A percentile compares a stretch with the other conserved stretches of the same genome.
These are phyloP conservation scores for Plecturocebus donacophilus DNA, from an alignment of 2,113 vertebrate species.

Conservation along the genomic window DNA sequence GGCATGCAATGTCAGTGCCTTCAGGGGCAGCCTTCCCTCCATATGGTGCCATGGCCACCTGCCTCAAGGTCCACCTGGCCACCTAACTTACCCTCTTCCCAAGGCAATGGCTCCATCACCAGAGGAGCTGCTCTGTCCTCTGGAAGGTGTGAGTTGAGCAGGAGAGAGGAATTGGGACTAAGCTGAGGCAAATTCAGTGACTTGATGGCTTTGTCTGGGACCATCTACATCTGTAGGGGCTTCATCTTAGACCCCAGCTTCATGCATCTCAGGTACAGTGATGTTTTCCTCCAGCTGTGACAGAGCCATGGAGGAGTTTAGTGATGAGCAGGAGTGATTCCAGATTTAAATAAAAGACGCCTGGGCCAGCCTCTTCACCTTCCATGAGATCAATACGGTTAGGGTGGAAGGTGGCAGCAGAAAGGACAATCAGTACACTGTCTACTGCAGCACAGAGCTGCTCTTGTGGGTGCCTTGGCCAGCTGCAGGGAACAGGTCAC, in stretches of 20 bases:
- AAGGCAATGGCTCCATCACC: neutral
- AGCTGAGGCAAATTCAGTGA: neutral
- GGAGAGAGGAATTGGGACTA: neutral
- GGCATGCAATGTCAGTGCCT: neutral
- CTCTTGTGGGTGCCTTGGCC: neutral
- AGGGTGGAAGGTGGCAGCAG: neutral
- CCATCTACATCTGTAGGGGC: accelerated
- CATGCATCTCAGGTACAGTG: accelerated
- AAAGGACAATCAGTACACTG: neutral
- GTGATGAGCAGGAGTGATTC: neutral
- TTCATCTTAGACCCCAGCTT: neutral
- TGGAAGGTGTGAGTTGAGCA: neutral
- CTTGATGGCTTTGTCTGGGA: neutral
- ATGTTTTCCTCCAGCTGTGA: neutral
- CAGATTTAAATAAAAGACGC: constrained; percentile 26
- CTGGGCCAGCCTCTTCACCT: neutral
- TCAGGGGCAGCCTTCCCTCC: neutral
- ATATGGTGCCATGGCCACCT: neutral
- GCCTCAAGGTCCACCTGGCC: neutral
- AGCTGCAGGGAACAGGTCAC: neutral
- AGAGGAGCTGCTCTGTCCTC: neutral
- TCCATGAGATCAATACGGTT: neutral
- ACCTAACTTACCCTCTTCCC: neutral
- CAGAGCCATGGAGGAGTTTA: neutral
- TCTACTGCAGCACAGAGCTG: neutral